These are phyloP conservation scores for Ailuropoda melanoleuca DNA, from an alignment of 2,113 vertebrate species.

Conservation along the genomic window DNA sequence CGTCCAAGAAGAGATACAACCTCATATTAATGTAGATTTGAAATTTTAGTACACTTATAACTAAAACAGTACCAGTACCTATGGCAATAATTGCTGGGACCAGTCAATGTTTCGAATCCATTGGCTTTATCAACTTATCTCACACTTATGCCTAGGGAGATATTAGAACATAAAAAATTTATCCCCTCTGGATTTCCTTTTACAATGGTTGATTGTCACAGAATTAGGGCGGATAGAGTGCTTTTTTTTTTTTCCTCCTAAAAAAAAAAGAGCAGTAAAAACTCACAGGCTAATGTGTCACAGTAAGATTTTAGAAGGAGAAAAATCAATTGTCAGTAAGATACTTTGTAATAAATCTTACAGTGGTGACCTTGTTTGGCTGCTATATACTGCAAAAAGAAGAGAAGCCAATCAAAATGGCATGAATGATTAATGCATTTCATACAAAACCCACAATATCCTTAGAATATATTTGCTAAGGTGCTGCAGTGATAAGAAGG, in stretches of 20 bases:
- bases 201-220: constrained; percentile 4
- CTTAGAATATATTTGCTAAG: constrained; percentile 67
- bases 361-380: constrained; percentile 51
- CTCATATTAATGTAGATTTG: not conserved
- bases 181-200: constrained; percentile 22
- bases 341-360: constrained; percentile 58
- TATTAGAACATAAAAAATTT: constrained; percentile 8
- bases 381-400: constrained; percentile 38
- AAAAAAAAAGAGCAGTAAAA: constrained; percentile 39
- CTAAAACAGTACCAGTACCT: not conserved
- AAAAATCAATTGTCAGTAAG: constrained; percentile 66
- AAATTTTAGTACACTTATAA: not conserved
- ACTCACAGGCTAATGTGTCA: constrained; percentile 29
- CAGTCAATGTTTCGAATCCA: not conserved
- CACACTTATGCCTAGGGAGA: not conserved
- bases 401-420: constrained; percentile 59
- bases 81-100: not conserved
- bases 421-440: constrained; percentile 74
- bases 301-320: constrained; percentile 41
- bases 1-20: not conserved
- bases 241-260: not conserved
- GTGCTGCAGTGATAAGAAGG: constrained; percentile 47
- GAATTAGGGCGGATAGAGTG: constrained; percentile 15
- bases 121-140: not conserved
- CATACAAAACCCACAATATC: constrained; percentile 54